Evolutionary conservation across 2,797 vertebrate genomes (phyloP).

Genomic region (Hirundo rustica): DNA sequence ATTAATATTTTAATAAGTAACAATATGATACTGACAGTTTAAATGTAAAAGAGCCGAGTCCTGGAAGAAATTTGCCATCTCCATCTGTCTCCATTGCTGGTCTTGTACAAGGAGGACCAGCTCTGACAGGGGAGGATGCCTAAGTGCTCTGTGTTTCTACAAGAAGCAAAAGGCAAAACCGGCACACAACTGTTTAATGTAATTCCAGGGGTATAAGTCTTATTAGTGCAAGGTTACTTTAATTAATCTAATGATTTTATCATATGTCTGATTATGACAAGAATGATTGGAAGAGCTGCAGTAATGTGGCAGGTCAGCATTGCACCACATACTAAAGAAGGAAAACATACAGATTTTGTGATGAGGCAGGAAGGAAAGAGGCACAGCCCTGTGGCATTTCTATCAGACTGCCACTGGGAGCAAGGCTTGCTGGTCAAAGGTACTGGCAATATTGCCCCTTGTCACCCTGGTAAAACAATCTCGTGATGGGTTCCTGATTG

Average conservation of each 20-base stretch:
- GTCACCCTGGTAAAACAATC: neutral
- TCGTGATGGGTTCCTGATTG: neutral
- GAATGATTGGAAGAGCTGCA: neutral
- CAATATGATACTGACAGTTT: accelerated
- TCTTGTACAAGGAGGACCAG: neutral
- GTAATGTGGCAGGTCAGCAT: neutral
- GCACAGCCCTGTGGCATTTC: neutral
- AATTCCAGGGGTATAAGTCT: neutral
- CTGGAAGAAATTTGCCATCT: neutral
- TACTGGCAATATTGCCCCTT: neutral
- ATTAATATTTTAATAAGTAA: neutral
- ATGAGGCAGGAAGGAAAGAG: neutral
- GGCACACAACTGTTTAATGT: neutral
- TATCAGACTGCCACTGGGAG: neutral
- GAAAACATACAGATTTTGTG: neutral
- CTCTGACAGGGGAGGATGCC: neutral
- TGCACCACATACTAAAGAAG: neutral
- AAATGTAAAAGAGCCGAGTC: neutral
- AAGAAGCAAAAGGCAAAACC: neutral
- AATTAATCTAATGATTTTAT: slow-evolving; percentile 3
- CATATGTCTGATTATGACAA: neutral
- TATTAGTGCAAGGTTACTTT: neutral
- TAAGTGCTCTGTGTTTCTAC: neutral
- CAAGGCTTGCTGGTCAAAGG: neutral
- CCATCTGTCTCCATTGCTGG: neutral